Conservation (phyloP, 2,888 invertebrate species). For the Hoplodrina ambigua region DNA sequence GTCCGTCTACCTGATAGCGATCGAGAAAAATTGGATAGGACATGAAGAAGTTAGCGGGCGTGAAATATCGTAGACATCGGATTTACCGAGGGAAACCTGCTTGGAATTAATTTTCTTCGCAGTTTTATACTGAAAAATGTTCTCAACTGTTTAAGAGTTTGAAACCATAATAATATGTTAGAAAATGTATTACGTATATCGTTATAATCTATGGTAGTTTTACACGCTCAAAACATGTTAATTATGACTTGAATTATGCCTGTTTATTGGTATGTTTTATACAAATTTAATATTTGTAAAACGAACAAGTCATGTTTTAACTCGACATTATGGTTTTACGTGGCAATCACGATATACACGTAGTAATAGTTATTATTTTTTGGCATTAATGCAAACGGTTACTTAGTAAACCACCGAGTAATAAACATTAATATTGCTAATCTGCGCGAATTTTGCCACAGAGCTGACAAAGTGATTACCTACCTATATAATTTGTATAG, state of each 20-base stretch:
- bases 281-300: slow-evolving; percentile 36
- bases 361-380: background rate
- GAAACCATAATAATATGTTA: slow-evolving; percentile 36
- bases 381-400: slow-evolving; percentile 45
- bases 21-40: slow-evolving; percentile 80
- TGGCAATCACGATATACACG: slow-evolving; percentile 41
- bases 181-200: slow-evolving; percentile 15
- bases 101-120: slow-evolving; percentile 69
- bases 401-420: slow-evolving; percentile 48
- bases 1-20: slow-evolving; percentile 83
- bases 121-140: slow-evolving; percentile 66
- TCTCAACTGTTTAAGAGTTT: slow-evolving; percentile 42
- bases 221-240: slow-evolving; percentile 11
- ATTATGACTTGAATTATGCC: slow-evolving; percentile 21
- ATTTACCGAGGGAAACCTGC: slow-evolving; percentile 69
- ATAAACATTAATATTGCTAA: slow-evolving; percentile 58
- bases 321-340: slow-evolving; percentile 40
- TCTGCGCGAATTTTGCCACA: slow-evolving; percentile 37
- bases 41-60: slow-evolving; percentile 80
- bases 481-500: slow-evolving; percentile 21
- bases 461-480: slow-evolving; percentile 42
- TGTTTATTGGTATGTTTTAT: slow-evolving; percentile 23
- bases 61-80: slow-evolving; percentile 80
- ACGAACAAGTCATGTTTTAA: slow-evolving; percentile 48
- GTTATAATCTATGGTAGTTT: slow-evolving; percentile 12